Conservation (phyloP, 2,888 invertebrate species). For the Palloptera scutellata region DNA sequence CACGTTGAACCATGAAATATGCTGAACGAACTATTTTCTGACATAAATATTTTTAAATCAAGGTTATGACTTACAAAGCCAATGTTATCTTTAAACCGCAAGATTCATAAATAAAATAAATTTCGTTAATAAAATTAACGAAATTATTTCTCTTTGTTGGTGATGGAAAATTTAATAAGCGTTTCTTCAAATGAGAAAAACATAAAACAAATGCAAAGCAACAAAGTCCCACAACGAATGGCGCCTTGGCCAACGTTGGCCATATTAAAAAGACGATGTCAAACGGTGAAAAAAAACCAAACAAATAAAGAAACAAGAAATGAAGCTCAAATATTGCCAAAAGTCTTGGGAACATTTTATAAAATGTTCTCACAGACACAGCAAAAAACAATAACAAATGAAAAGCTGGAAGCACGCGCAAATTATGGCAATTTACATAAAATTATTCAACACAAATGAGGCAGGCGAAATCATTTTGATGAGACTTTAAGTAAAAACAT, state of each 20-base stretch:
- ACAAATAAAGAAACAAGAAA: background rate
- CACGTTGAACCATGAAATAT: too few relatives aligned
- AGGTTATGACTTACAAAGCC: too few relatives aligned
- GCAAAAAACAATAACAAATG: conserved; percentile 1
- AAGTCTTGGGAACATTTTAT: conserved; percentile 14
- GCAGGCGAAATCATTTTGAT: conserved; percentile 1
- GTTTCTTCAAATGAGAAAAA: conserved; percentile 1
- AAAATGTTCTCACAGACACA: conserved; percentile 11
- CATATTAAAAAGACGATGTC: background rate
- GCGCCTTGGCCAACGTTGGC: too few relatives aligned
- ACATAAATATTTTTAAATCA: too few relatives aligned
- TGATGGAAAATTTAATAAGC: too few relatives aligned
- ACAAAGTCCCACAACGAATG: background rate
- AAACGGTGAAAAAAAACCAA: conserved; percentile 6
- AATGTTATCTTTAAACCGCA: too few relatives aligned
- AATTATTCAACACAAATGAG: conserved; percentile 1
- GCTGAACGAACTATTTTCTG: too few relatives aligned
- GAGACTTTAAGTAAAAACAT: conserved; percentile 2
- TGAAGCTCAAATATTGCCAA: background rate
- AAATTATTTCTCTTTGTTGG: too few relatives aligned
- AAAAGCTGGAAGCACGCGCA: conserved; percentile 6
- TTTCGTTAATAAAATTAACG: too few relatives aligned
- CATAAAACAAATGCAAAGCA: background rate
- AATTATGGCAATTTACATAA: conserved; percentile 3
- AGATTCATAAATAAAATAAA: too few relatives aligned